phyloP scores from a whole-genome alignment of 2,113 vertebrate species.

The Epinephelus fuscoguttatus region DNA sequence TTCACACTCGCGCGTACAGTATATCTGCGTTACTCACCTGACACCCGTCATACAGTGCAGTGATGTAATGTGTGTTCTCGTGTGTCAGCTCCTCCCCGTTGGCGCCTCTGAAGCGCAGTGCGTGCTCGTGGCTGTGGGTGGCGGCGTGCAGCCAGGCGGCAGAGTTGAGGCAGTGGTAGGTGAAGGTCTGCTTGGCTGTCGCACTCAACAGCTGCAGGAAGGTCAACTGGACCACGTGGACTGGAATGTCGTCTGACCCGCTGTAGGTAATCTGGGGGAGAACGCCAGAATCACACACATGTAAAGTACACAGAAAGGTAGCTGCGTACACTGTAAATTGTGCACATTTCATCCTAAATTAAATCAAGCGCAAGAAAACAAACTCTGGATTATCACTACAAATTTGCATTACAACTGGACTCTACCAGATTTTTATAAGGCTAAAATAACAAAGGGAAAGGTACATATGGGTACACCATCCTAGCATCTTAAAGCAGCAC shows the following conservation, averaged over 20 bases:
- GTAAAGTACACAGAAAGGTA: neutral
- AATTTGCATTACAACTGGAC: neutral
- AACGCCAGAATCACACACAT: neutral
- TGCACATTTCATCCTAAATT: neutral
- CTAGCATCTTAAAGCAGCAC: no score
- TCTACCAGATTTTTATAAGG: neutral
- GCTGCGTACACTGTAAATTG: neutral
- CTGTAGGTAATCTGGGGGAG: constrained; percentile 90
- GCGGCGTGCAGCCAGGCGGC: constrained; percentile 91
- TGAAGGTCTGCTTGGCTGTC: constrained; percentile 93
- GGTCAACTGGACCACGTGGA: constrained; percentile 95
- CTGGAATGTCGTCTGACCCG: constrained; percentile 88
- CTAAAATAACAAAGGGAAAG: neutral
- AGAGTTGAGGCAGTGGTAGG: constrained; percentile 95
- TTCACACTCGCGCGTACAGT: accelerated
- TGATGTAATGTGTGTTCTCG: constrained; percentile 92
- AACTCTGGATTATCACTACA: neutral
- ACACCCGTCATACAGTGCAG: constrained; percentile 91
- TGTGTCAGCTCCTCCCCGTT: constrained; percentile 94
- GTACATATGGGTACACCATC: neutral
- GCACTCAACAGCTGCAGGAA: constrained; percentile 96
- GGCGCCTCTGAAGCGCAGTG: constrained; percentile 92
- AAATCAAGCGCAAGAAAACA: neutral
- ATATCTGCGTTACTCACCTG: constrained; percentile 80
- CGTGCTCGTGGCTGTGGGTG: constrained; percentile 86